Conservation (phyloP, 2,888 invertebrate species). For the Hirudinaria manillensis region DNA sequence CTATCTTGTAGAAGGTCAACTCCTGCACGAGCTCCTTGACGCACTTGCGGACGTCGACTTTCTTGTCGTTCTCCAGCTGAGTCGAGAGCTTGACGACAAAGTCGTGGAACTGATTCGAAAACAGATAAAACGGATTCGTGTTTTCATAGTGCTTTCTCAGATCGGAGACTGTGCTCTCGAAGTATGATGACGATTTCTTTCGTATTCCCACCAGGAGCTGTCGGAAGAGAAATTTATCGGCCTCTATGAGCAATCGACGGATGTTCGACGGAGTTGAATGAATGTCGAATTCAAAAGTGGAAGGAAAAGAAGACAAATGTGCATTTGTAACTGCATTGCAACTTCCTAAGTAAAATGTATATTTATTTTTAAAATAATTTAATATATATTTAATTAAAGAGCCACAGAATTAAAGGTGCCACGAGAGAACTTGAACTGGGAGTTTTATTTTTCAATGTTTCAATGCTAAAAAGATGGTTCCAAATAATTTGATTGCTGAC, state of each 20-base stretch:
- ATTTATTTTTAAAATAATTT: background rate
- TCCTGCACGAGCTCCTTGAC: background rate
- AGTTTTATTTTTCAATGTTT: no score
- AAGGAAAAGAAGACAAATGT: no score
- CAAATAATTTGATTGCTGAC: no score
- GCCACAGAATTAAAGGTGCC: no score
- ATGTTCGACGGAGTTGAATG: no score
- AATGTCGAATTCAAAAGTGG: no score
- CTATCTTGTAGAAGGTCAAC: slow-evolving; percentile 1
- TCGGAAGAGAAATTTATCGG: background rate
- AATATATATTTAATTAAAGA: background rate
- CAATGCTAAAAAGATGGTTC: no score
- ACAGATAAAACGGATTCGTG: slow-evolving; percentile 6
- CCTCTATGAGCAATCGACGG: background rate
- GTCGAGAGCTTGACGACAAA: background rate
- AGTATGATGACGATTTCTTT: background rate
- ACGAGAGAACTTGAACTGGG: no score
- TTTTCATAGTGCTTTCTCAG: background rate
- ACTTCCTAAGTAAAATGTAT: background rate
- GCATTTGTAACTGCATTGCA: no score
- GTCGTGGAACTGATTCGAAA: background rate
- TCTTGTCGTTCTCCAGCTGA: background rate
- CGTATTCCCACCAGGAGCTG: background rate
- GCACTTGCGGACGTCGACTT: slow-evolving; percentile 4
- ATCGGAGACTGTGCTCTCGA: background rate